Evolutionary conservation across 1,140 invertebrate species (phyloP).

Genomic region (Drosophila insularis): DNA sequence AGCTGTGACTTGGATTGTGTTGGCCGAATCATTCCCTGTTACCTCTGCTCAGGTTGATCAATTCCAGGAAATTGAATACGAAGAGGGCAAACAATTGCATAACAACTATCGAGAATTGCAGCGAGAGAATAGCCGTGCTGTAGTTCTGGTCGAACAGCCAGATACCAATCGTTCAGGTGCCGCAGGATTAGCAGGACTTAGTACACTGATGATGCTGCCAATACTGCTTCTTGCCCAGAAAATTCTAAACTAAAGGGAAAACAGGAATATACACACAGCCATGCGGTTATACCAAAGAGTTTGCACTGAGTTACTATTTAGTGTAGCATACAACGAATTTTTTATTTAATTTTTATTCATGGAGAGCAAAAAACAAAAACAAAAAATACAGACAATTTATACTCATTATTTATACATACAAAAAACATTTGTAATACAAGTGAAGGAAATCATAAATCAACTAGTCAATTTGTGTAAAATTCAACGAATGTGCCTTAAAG

Average conservation of each 20-base stretch:
- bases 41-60: conserved; percentile 84
- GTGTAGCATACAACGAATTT: conserved; percentile 52
- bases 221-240: conserved; percentile 30
- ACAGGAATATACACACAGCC: conserved; percentile 7
- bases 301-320: conserved; percentile 13
- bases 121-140: conserved; percentile 72
- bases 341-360: conserved; percentile 9
- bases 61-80: conserved; percentile 82
- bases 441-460: conserved; percentile 21
- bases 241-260: background rate
- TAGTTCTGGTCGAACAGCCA: conserved; percentile 58
- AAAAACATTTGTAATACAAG: conserved; percentile 22
- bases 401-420: conserved; percentile 61
- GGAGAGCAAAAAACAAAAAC: conserved; percentile 26
- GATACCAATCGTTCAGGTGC: conserved; percentile 15
- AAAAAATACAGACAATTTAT: conserved; percentile 64
- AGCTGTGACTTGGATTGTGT: conserved; percentile 89
- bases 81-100: conserved; percentile 71
- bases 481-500: conserved; percentile 55
- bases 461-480: conserved; percentile 69
- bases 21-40: conserved; percentile 85
- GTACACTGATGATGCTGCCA: conserved; percentile 29
- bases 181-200: conserved; percentile 12
- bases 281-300: conserved; percentile 63
- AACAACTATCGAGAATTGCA: conserved; percentile 83